phyloP scores from a whole-genome alignment of 2,797 vertebrate genomes.

The Pogonophryne albipinna region DNA sequence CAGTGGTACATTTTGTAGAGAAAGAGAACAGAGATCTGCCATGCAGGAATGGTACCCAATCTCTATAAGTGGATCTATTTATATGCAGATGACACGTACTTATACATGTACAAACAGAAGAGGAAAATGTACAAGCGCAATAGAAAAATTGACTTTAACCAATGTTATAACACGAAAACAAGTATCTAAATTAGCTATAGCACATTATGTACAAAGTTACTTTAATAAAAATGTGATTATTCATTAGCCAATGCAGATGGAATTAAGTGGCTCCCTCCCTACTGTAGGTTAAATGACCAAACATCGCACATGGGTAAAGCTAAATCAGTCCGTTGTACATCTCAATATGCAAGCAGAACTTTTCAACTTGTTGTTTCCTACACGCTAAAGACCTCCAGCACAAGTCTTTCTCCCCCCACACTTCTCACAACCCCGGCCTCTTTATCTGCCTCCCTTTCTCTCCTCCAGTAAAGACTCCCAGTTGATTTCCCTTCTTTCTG shows the following conservation, averaged over 20 bases:
- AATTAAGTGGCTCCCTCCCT: conserved; percentile 1
- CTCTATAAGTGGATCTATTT: too few relatives aligned
- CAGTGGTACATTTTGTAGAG: neutral
- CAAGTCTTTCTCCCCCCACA: conserved; percentile 8
- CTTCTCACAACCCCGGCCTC: conserved; percentile 1
- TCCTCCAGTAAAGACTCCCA: conserved; percentile 36
- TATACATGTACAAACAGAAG: neutral
- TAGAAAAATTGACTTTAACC: neutral
- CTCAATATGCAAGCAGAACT: neutral
- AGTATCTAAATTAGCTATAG: neutral
- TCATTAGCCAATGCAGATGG: neutral
- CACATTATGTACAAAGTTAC: neutral
- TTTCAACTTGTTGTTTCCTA: neutral
- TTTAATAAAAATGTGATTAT: neutral
- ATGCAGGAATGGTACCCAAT: too few relatives aligned
- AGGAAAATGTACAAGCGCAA: neutral
- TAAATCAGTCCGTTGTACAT: too few relatives aligned
- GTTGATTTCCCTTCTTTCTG: conserved; percentile 28
- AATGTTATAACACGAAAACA: neutral
- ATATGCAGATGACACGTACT: neutral
- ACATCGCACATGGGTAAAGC: neutral
- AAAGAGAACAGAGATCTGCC: too few relatives aligned
- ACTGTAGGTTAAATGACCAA: neutral
- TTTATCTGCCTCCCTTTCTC: conserved; percentile 3
- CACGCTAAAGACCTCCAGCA: neutral